Percentiles rank a stretch among this genome's conserved stretches.
phyloP scores from a whole-genome alignment of 2,113 vertebrate genomes.

The Rhipidura dahli region DNA sequence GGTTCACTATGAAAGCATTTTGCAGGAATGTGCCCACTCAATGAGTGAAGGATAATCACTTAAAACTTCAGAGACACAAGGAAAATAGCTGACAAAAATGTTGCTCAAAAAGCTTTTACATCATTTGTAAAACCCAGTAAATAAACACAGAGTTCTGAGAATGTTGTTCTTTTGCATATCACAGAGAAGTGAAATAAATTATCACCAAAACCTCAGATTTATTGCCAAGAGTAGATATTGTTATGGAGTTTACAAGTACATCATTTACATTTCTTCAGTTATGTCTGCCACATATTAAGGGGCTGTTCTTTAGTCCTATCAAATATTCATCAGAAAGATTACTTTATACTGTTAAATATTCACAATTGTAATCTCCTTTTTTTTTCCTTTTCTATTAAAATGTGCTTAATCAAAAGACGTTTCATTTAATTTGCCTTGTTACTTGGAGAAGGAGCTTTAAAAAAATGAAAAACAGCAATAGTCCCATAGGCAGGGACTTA shows the following conservation, averaged over 20 bases:
- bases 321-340: not conserved
- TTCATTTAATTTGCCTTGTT: not conserved
- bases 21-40: not conserved
- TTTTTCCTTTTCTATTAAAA: not conserved
- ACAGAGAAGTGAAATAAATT: not conserved
- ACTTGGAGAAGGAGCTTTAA: not conserved
- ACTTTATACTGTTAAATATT: not conserved
- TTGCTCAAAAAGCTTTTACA: not conserved
- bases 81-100: not conserved
- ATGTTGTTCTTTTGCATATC: not conserved
- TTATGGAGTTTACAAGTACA: not conserved
- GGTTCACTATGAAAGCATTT: not conserved
- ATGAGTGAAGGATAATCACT: not conserved
- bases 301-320: not conserved
- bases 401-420: not conserved
- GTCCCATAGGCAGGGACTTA: not conserved
- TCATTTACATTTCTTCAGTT: not conserved
- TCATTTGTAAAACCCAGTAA: not conserved
- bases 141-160: not conserved
- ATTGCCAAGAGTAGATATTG: not conserved
- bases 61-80: not conserved
- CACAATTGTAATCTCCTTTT: not conserved
- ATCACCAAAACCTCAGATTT: not conserved
- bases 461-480: not conserved
- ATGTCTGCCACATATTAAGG: not conserved